These are phyloP conservation scores for Synchiropus splendidus DNA, from an alignment of 2,113 vertebrate genomes.

Conservation along the genomic window DNA sequence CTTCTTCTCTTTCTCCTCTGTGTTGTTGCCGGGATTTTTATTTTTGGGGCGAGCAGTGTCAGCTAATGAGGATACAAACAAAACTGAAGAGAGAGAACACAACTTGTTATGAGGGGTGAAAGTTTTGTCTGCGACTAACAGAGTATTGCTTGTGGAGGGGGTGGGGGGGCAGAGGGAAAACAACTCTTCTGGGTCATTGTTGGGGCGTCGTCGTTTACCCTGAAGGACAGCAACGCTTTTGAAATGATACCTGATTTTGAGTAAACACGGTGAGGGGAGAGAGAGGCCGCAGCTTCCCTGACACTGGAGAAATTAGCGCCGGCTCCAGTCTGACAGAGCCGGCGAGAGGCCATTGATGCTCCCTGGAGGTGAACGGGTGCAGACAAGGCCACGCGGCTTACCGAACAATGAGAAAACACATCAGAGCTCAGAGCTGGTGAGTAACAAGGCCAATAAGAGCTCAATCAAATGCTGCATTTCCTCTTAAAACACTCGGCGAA, in stretches of 20 bases:
- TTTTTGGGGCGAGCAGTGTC: conserved; percentile 4
- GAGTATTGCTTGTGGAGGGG: too few species aligned
- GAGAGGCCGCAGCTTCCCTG: conserved; percentile 25
- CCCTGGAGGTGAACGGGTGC: conserved; percentile 17
- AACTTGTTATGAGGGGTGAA: too few species aligned
- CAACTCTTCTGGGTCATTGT: conserved; percentile 10
- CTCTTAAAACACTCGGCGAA: conserved; percentile 27
- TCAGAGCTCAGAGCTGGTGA: conserved; percentile 13
- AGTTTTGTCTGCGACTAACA: too few species aligned
- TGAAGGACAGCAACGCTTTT: conserved; percentile 18
- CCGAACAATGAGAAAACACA: conserved; percentile 11
- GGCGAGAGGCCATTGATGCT: conserved; percentile 2
- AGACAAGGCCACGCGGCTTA: conserved; percentile 25
- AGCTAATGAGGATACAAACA: conserved; percentile 32
- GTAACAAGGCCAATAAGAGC: conserved; percentile 37
- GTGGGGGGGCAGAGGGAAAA: too few species aligned
- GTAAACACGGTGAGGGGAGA: conserved; percentile 17
- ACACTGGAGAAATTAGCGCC: conserved; percentile 21
- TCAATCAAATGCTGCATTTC: conserved; percentile 46
- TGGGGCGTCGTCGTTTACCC: conserved; percentile 18
- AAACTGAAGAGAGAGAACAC: neutral
- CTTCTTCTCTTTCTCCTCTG: conserved; percentile 6
- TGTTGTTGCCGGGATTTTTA: conserved; percentile 1
- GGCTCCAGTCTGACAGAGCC: conserved; percentile 3
- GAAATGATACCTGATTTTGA: conserved; percentile 32